phyloP scores from a whole-genome alignment of 2,888 invertebrate genomes.

The Microdon myrmicae region DNA sequence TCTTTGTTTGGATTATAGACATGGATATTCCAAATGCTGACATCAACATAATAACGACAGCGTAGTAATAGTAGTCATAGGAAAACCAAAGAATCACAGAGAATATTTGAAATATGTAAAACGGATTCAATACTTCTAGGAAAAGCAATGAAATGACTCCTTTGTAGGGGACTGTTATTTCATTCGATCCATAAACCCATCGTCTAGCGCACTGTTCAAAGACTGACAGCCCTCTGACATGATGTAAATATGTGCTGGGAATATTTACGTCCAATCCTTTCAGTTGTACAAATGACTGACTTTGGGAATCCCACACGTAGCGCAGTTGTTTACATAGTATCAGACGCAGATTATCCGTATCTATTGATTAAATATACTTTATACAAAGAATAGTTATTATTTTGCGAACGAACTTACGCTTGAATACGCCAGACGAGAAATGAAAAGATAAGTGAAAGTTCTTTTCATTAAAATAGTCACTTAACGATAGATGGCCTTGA shows the following conservation, averaged over 20 bases:
- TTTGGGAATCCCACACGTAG: conserved; percentile 81
- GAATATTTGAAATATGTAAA: conserved; percentile 95
- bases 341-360: conserved; percentile 71
- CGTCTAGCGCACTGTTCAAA: conserved; percentile 69
- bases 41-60: conserved; percentile 85
- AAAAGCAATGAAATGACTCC: conserved; percentile 77
- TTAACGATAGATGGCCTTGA: conserved; percentile 40
- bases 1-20: conserved; percentile 85
- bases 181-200: conserved; percentile 84
- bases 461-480: conserved; percentile 55
- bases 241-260: conserved; percentile 62
- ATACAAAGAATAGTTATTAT: background rate
- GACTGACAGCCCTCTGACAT: conserved; percentile 59
- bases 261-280: conserved; percentile 75
- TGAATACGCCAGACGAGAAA: conserved; percentile 63
- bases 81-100: conserved; percentile 89
- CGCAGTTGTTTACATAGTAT: conserved; percentile 87
- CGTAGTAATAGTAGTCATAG: conserved; percentile 91
- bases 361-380: conserved; percentile 62
- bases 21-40: conserved; percentile 85
- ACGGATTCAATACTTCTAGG: conserved; percentile 89
- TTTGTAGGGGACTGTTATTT: conserved; percentile 83
- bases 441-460: conserved; percentile 62
- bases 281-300: conserved; percentile 76
- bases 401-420: conserved; percentile 58